Conservation (phyloP, 2,113 vertebrate genomes). For the Delphinus delphis region DNA sequence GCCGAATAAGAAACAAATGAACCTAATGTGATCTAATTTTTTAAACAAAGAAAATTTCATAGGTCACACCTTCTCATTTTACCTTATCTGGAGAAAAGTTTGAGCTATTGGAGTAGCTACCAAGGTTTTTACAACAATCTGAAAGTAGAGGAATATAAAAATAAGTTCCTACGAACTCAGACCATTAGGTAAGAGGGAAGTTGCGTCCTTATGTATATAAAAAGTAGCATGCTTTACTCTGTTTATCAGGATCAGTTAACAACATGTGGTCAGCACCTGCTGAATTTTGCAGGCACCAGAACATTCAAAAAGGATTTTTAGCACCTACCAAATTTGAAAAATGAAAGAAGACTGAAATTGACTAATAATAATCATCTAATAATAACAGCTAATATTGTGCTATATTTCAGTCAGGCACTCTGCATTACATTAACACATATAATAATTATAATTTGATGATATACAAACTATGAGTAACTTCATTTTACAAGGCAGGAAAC, state of each 20-base stretch:
- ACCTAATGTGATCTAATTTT: constrained; percentile 60
- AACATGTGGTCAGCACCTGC: neutral
- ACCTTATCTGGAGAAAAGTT: neutral
- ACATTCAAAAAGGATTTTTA: constrained; percentile 23
- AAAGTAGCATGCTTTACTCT: neutral
- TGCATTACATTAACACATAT: neutral
- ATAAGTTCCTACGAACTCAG: neutral
- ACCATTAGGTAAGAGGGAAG: neutral
- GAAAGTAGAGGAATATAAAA: neutral
- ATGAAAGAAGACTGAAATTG: neutral
- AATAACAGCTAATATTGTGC: neutral
- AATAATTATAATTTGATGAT: neutral
- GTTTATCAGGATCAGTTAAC: neutral
- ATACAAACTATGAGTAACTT: neutral
- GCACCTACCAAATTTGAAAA: neutral
- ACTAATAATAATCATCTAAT: neutral
- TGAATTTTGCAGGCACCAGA: neutral
- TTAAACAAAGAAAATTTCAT: constrained; percentile 4
- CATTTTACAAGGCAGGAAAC: neutral
- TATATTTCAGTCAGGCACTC: neutral
- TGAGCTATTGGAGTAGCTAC: neutral
- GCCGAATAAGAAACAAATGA: constrained; percentile 53
- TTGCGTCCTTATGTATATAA: neutral
- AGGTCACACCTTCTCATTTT: constrained; percentile 26
- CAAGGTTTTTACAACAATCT: neutral